phyloP scores from a whole-genome alignment of 2,888 invertebrate genomes.

The Sinotaia quadrata region DNA sequence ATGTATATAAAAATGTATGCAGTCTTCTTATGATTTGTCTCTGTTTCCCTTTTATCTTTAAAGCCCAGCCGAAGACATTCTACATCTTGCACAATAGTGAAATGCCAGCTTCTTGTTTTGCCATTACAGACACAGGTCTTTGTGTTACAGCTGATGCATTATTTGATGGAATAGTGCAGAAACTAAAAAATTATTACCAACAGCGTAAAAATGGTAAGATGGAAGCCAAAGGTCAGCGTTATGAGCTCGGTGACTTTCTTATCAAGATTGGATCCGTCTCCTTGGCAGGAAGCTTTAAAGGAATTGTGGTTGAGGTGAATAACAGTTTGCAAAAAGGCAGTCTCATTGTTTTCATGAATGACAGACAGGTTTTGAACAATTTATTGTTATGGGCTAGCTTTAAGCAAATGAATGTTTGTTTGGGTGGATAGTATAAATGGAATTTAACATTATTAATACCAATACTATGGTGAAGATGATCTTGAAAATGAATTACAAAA shows the following conservation, averaged over 20 bases:
- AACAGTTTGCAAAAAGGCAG: too few species aligned
- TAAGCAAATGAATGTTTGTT: too few species aligned
- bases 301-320: conserved; percentile 88
- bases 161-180: conserved; percentile 91
- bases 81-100: conserved; percentile 97
- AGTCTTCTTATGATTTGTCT: background rate
- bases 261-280: conserved; percentile 94
- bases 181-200: conserved; percentile 85
- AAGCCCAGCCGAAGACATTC: conserved; percentile 85
- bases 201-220: conserved; percentile 83
- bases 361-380: too few species aligned
- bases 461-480: too few species aligned
- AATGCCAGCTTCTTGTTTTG: conserved; percentile 94
- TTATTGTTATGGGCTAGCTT: too few species aligned
- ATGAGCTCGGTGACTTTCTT: conserved; percentile 85
- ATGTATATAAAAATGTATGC: background rate
- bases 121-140: conserved; percentile 87
- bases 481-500: too few species aligned
- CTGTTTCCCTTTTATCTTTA: conserved; percentile 16
- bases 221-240: conserved; percentile 83
- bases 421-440: too few species aligned
- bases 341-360: too few species aligned
- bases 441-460: too few species aligned
- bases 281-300: conserved; percentile 90
- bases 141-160: conserved; percentile 91